Base-by-base conservation (phyloP, 2,113 vertebrate species). In the Fregetta grallaria region DNA sequence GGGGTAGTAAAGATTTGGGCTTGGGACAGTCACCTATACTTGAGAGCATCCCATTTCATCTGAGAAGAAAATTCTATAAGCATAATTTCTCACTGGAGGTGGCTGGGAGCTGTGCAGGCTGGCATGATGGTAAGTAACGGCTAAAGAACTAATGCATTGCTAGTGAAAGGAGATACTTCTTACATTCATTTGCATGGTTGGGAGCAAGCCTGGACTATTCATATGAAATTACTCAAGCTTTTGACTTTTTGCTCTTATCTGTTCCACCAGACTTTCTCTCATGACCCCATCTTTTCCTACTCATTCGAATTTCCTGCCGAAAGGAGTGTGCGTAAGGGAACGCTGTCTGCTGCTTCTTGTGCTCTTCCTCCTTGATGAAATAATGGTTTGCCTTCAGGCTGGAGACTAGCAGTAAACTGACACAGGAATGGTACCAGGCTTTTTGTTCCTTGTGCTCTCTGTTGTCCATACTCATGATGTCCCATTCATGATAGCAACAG, bases 181-280 rank as follows among this genome's bases (percentile, higher is more conserved):
- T 58, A 16, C n/a, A 66, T 56, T 82, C 65, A 95, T 95, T 89
- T 96, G 83, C 89, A 79, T 94, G 80, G 66, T 27, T 87, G 26
- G 89, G 77, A 96, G 70, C 30, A 82, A 91, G 91, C 53, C 66
- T 94, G 62, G 45, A 30, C 91, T 81, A 68, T 94, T 96, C 1
- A 0, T 89, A 61, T 61, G 76, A 92, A 96, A 94, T 97, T 95
- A 84, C 83, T 93, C 65, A 74, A 68, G 79, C 80, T 96, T 96
- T 93, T 85, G 93, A 96, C 87, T 94, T 90, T 62, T 76, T 73
- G 63, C 53, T 94, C 81, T 97, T 96, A 96, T 97, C 94, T 94
- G 59, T 76, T 95, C 85, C 38, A 94, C 85, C 94, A 97, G 93
- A 93, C 81, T 96, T 95, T 94, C 55, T 78, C 89, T 85, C 58